A percentile compares a stretch with the other conserved stretches of the same genome.
Conservation (phyloP, 2,113 vertebrate species). For the Toxotes jaculatrix region DNA sequence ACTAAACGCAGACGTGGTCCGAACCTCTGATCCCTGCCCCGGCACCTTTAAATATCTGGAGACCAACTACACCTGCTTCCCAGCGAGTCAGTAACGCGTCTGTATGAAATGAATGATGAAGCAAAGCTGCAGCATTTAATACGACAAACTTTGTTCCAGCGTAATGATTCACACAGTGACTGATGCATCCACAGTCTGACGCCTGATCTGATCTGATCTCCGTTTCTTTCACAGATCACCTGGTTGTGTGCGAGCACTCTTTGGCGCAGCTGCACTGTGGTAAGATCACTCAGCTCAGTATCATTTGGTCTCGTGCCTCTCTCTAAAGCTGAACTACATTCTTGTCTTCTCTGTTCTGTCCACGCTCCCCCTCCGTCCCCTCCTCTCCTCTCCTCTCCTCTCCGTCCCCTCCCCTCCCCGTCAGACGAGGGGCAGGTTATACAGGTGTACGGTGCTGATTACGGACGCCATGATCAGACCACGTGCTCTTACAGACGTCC, state of each 20-base stretch:
- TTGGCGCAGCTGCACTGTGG: not conserved
- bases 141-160: not conserved
- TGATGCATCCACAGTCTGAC: too few species aligned
- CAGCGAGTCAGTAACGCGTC: constrained; percentile 28
- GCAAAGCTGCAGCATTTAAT: too few species aligned
- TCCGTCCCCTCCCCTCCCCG: too few species aligned
- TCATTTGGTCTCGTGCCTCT: not conserved
- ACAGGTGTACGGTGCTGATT: not conserved
- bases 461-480: constrained; percentile 15
- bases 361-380: not conserved
- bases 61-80: constrained; percentile 38
- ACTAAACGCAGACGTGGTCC: not conserved
- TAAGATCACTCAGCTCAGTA: not conserved
- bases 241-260: constrained; percentile 3
- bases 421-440: not conserved
- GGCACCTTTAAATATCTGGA: constrained; percentile 55
- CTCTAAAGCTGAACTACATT: not conserved
- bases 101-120: not conserved
- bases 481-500: not conserved
- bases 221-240: constrained; percentile 3
- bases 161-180: too few species aligned
- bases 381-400: too few species aligned
- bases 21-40: constrained; percentile 14
- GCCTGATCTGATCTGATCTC: too few species aligned
- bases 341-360: too few species aligned